Percentiles rank a stretch among this genome's conserved stretches.
These are phyloP conservation scores for Xiphophorus birchmanni DNA, from an alignment of 2,797 vertebrate species.

Conservation along the genomic window DNA sequence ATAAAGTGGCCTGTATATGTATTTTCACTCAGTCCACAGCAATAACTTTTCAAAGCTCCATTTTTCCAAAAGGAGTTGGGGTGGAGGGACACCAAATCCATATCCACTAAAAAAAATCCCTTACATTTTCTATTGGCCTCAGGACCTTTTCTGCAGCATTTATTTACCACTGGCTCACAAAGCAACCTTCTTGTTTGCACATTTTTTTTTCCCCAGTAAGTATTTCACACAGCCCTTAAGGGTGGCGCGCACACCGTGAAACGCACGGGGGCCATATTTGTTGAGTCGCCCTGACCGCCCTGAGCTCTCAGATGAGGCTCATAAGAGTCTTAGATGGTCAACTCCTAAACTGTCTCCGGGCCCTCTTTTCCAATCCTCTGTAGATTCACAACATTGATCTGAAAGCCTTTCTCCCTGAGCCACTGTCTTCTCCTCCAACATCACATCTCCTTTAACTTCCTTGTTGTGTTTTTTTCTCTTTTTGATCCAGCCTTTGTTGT, in stretches of 20 bases:
- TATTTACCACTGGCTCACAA: constrained; percentile 26
- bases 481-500: constrained; percentile 63
- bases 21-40: neutral
- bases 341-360: constrained; percentile 69
- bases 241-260: constrained; percentile 27
- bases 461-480: neutral
- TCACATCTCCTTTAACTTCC: constrained; percentile 54
- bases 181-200: constrained; percentile 53
- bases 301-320: constrained; percentile 66
- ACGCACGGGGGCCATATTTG: constrained; percentile 71
- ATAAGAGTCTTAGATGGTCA: constrained; percentile 69
- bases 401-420: constrained; percentile 56
- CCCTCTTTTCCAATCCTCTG: constrained; percentile 69
- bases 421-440: constrained; percentile 55
- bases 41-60: neutral
- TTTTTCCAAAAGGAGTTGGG: neutral
- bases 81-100: neutral
- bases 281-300: constrained; percentile 55
- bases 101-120: neutral
- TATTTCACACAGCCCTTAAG: constrained; percentile 40
- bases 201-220: constrained; percentile 33
- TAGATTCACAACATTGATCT: constrained; percentile 74
- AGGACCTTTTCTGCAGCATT: constrained; percentile 29
- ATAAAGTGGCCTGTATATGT: neutral
- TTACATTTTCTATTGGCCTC: constrained; percentile 17